These are phyloP conservation scores for Aplidium turbinatum DNA, from an alignment of 23 tunicate species.

Conservation along the genomic window DNA sequence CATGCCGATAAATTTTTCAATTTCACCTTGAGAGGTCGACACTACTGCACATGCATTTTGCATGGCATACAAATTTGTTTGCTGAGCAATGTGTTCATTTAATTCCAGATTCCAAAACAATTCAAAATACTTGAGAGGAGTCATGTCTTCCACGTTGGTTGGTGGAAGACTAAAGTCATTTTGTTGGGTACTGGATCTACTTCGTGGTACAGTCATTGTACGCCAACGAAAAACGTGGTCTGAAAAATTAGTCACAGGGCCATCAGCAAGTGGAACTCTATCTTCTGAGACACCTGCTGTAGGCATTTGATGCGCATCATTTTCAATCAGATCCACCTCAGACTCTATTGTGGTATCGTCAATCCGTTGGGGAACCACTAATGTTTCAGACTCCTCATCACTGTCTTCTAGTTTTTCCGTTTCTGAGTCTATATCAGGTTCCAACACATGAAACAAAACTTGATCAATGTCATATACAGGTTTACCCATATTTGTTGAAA, in stretches of 20 bases:
- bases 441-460: not conserved
- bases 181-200: not conserved
- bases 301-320: too few species aligned
- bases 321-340: too few species aligned
- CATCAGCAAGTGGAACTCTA: too few species aligned
- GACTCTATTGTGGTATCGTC: not conserved
- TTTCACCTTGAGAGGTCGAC: not conserved
- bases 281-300: too few species aligned
- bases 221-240: conserved; percentile 10
- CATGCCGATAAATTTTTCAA: conserved; percentile 23
- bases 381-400: not conserved
- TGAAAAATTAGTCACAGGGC: not conserved
- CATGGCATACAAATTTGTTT: not conserved
- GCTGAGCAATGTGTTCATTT: conserved; percentile 1
- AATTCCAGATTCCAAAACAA: conserved; percentile 7
- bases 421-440: not conserved
- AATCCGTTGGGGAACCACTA: not conserved
- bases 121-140: conserved; percentile 16
- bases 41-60: not conserved
- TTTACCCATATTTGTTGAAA: too few species aligned
- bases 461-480: not conserved
- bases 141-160: not conserved
- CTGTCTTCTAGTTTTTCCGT: not conserved
- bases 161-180: not conserved
- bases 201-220: not conserved